Percentiles rank a stretch among this genome's conserved stretches.
Conservation (phyloP, 2,113 vertebrate genomes). For the Recurvirostra avosetta region DNA sequence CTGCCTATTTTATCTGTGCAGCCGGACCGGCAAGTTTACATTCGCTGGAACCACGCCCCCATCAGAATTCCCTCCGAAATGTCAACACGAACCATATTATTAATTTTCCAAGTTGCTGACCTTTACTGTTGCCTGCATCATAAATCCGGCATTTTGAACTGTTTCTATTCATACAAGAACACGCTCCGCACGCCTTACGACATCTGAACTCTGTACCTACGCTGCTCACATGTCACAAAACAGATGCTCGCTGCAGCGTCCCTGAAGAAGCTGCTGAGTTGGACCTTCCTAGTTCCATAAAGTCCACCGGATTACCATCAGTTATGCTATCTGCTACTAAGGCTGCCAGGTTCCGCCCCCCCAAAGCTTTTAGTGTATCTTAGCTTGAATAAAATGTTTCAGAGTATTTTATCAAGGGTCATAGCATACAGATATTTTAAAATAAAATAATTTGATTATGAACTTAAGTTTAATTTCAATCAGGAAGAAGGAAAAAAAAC, state of each 20-base stretch:
- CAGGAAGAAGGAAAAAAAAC: neutral
- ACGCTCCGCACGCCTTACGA: neutral
- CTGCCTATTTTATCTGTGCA: neutral
- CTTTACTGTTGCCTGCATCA: constrained; percentile 22
- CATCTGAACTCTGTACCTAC: neutral
- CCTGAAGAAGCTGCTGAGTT: neutral
- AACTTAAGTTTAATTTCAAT: neutral
- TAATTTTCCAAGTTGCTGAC: constrained; percentile 48
- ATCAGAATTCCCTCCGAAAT: constrained; percentile 45
- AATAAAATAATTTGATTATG: neutral
- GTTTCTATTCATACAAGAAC: neutral
- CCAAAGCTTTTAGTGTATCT: neutral
- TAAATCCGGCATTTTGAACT: neutral
- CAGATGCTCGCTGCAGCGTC: rapidly evolving
- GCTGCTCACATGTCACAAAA: neutral
- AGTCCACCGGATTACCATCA: neutral
- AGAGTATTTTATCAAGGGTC: neutral
- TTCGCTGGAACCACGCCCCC: neutral
- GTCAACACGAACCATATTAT: neutral
- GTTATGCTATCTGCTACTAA: neutral
- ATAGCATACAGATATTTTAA: neutral
- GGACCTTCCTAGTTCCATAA: neutral
- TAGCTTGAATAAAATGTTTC: neutral
- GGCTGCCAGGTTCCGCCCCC: neutral
- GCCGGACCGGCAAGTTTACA: neutral